These are phyloP conservation scores for Tor tambroides DNA, from an alignment of 2,113 vertebrate genomes.

Conservation along the genomic window DNA sequence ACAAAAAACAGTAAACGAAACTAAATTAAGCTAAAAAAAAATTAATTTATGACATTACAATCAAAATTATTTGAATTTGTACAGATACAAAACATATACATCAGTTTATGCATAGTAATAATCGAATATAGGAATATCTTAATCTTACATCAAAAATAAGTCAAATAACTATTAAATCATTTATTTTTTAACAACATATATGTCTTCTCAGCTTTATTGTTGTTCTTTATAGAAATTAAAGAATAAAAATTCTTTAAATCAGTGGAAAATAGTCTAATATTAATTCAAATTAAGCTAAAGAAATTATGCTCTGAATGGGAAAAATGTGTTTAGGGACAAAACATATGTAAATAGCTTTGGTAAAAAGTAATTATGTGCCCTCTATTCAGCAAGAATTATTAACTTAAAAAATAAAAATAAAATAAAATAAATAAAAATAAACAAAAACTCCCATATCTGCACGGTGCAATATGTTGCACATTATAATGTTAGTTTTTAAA, in stretches of 20 bases:
- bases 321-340: not conserved
- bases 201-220: not conserved
- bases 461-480: not conserved
- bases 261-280: not conserved
- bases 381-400: not conserved
- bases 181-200: not conserved
- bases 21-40: not conserved
- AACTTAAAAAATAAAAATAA: not conserved
- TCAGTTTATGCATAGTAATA: not conserved
- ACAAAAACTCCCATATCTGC: too few species aligned
- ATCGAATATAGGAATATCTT: not conserved
- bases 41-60: not conserved
- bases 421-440: too few species aligned
- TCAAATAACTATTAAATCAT: not conserved
- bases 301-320: not conserved
- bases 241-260: not conserved
- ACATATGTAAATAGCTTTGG: not conserved
- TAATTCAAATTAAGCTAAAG: not conserved
- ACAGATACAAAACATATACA: not conserved
- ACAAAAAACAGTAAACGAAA: not conserved
- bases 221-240: not conserved
- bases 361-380: not conserved
- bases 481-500: not conserved
- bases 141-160: not conserved
- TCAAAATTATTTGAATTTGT: not conserved